Percentiles rank a stretch among this genome's conserved stretches.
Evolutionary conservation across 2,888 invertebrate genomes (phyloP).

Genomic region (Osedax frankpressi): DNA sequence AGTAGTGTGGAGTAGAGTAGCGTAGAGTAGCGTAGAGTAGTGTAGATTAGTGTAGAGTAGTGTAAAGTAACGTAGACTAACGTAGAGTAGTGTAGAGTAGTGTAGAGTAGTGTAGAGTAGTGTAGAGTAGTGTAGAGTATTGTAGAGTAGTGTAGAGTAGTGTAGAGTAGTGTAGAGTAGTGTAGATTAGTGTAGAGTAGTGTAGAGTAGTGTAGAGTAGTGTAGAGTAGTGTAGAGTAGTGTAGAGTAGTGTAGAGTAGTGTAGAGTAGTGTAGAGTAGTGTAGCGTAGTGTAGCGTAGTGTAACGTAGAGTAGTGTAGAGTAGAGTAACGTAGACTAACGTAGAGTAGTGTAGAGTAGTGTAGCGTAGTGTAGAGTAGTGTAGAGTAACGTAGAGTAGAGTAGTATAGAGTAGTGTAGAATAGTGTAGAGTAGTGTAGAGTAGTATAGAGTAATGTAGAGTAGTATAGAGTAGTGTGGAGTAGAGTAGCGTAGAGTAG

Average conservation of each 20-base stretch:
- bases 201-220: not conserved
- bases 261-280: slow-evolving; percentile 7
- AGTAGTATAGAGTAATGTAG: not conserved
- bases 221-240: not conserved
- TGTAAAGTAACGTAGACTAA: no score
- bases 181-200: not conserved
- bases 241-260: slow-evolving; percentile 3
- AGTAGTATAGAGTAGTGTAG: not conserved
- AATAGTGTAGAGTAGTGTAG: slow-evolving; percentile 4
- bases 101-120: slow-evolving; percentile 14
- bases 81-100: not conserved
- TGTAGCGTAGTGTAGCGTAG: not conserved
- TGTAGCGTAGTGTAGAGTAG: not conserved
- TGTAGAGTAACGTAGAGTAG: no score
- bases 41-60: no score
- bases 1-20: slow-evolving; percentile 1
- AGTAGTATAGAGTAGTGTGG: no score
- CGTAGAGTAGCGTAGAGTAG: not conserved
- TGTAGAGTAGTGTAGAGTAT: slow-evolving; percentile 19
- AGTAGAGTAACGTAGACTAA: no score
- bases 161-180: slow-evolving; percentile 19
- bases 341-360: slow-evolving; percentile 1
- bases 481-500: slow-evolving; percentile 2
- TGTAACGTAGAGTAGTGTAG: no score
- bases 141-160: slow-evolving; percentile 19